phyloP scores from a whole-genome alignment of 2,113 vertebrate species.

The Saimiri boliviensis region DNA sequence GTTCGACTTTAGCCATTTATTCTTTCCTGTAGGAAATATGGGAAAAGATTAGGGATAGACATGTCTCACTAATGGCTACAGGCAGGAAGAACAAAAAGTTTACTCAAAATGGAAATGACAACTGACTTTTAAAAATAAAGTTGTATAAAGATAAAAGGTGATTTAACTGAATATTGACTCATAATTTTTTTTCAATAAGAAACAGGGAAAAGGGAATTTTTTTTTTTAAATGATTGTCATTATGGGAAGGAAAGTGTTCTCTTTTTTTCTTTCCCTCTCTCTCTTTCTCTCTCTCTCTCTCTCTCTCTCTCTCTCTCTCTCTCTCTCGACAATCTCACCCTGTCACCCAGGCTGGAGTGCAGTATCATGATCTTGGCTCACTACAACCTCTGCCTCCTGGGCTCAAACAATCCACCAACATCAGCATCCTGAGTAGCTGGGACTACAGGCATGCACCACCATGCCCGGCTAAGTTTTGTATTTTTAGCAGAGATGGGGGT shows the following conservation, averaged over 20 bases:
- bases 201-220: neutral
- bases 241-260: neutral
- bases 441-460: no score
- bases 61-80: neutral
- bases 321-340: no score
- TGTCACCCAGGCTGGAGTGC: no score
- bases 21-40: neutral
- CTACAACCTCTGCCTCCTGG: no score
- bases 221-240: neutral
- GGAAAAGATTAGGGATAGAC: neutral
- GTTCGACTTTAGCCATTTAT: neutral
- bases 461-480: no score
- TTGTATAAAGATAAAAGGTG: neutral
- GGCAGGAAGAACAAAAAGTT: neutral
- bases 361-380: no score
- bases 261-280: neutral
- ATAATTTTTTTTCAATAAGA: neutral
- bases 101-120: neutral
- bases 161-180: neutral
- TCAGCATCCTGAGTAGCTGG: no score
- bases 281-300: neutral
- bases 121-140: neutral
- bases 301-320: neutral
- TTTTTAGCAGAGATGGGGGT: no score
- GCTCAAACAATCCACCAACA: no score